Evolutionary conservation across 2,888 invertebrate species (phyloP).

Genomic region (Stenoptilia bipunctidactyla): DNA sequence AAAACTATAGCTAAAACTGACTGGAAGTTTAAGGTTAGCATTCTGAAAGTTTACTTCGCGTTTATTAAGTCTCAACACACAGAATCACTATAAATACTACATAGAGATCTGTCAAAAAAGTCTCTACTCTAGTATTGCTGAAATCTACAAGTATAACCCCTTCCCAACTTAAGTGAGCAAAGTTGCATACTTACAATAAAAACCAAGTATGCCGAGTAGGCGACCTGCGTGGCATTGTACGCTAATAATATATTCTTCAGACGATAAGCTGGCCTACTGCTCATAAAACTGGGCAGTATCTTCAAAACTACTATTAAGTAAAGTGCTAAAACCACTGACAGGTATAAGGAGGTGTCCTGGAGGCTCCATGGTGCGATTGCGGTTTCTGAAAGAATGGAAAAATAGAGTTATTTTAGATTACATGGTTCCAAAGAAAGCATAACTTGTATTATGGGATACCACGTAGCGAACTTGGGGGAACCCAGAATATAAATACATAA

Average conservation of each 20-base stretch:
- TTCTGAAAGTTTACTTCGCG: no score
- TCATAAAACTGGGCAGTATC: constrained; percentile 79
- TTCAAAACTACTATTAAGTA: constrained; percentile 78
- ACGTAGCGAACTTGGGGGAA: no score
- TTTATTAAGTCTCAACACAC: no score
- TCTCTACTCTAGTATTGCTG: no score
- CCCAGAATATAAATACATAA: no score
- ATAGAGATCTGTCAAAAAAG: no score
- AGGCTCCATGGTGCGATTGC: constrained; percentile 34
- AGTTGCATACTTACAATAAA: constrained; percentile 60
- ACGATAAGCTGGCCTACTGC: constrained; percentile 72
- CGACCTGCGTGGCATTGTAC: constrained; percentile 80
- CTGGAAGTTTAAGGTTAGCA: no score
- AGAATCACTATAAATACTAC: no score
- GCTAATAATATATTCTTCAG: constrained; percentile 74
- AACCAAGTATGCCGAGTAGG: constrained; percentile 70
- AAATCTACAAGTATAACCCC: constrained; percentile 5
- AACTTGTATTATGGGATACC: no score
- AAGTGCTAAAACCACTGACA: constrained; percentile 53
- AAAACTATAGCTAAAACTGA: no score
- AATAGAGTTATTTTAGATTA: no score
- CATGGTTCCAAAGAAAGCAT: no score
- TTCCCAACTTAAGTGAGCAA: constrained; percentile 13
- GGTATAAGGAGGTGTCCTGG: constrained; percentile 28
- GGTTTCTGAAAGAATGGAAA: constrained; percentile 25